A percentile compares a stretch with the other conserved stretches of the same genome.
phyloP scores from a whole-genome alignment of 2,888 invertebrate genomes.

The Cataglyphis cursor region DNA sequence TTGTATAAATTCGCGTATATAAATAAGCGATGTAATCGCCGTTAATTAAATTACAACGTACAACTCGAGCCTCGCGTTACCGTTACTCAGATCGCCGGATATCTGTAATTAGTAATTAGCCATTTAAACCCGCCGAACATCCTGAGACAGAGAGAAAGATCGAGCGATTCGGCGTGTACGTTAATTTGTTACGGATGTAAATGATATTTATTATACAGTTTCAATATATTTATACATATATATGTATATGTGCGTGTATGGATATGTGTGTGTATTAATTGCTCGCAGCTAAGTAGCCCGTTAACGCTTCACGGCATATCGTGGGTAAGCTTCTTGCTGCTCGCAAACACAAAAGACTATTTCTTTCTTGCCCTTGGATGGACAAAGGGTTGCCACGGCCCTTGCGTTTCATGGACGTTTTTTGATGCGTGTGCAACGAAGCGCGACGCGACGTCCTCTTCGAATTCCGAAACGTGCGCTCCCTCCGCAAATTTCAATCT shows the following conservation, averaged over 20 bases:
- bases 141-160: slow-evolving; percentile 21
- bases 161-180: slow-evolving; percentile 36
- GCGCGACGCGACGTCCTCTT: slow-evolving; percentile 28
- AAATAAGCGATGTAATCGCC: slow-evolving; percentile 72
- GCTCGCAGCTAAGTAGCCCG: slow-evolving; percentile 26
- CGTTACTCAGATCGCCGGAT: slow-evolving; percentile 70
- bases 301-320: slow-evolving; percentile 38
- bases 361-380: slow-evolving; percentile 18
- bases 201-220: slow-evolving; percentile 57
- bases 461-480: slow-evolving; percentile 57
- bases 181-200: slow-evolving; percentile 69
- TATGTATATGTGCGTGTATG: neutral
- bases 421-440: slow-evolving; percentile 15
- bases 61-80: slow-evolving; percentile 60
- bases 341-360: neutral
- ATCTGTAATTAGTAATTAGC: slow-evolving; percentile 75
- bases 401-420: slow-evolving; percentile 22
- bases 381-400: slow-evolving; percentile 30
- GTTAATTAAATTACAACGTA: slow-evolving; percentile 76
- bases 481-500: slow-evolving; percentile 69
- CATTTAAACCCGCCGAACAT: slow-evolving; percentile 61
- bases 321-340: slow-evolving; percentile 45
- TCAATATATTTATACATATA: neutral
- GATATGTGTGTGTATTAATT: slow-evolving; percentile 1
- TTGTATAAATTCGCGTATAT: slow-evolving; percentile 69